A percentile compares a stretch with the other conserved stretches of the same genome.
Evolutionary conservation across 2,797 vertebrate genomes (phyloP).

Genomic region (Aulostomus chinensis): DNA sequence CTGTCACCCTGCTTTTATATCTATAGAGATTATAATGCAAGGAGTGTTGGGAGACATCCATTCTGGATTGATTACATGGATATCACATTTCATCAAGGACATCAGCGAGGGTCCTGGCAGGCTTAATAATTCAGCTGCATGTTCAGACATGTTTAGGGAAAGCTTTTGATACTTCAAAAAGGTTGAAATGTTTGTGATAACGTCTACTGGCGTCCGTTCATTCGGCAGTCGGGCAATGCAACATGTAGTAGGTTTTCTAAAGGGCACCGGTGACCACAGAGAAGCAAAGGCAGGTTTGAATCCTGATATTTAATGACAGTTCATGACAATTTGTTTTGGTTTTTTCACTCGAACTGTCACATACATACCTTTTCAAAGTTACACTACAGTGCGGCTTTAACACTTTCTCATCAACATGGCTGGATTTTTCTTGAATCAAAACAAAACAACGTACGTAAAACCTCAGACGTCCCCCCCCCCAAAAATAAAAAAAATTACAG

Average conservation of each 20-base stretch:
- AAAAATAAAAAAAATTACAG: too few species aligned
- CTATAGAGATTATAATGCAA: constrained; percentile 62
- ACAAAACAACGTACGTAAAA: too few species aligned
- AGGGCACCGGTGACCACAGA: constrained; percentile 57
- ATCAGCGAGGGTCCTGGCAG: constrained; percentile 45
- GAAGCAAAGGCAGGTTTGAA: constrained; percentile 39
- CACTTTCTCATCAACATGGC: too few species aligned
- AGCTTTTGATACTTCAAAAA: constrained; percentile 71
- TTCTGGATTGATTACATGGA: constrained; percentile 68
- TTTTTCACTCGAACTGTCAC: constrained; percentile 12
- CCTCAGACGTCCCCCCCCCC: too few species aligned
- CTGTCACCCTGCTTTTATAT: constrained; percentile 49
- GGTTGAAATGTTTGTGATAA: constrained; percentile 69
- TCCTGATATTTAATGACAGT: constrained; percentile 54
- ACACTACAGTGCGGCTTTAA: too few species aligned
- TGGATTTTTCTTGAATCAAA: too few species aligned
- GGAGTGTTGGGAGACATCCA: constrained; percentile 35
- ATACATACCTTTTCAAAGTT: too few species aligned
- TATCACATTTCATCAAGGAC: constrained; percentile 70
- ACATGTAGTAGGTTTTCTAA: constrained; percentile 39
- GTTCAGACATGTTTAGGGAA: constrained; percentile 66
- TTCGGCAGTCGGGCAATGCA: constrained; percentile 33
- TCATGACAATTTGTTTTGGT: constrained; percentile 13
- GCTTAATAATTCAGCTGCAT: constrained; percentile 55
- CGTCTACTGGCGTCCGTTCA: constrained; percentile 70